These are phyloP conservation scores for Drosophila borborema DNA, from an alignment of 2,888 invertebrate genomes.

Conservation along the genomic window DNA sequence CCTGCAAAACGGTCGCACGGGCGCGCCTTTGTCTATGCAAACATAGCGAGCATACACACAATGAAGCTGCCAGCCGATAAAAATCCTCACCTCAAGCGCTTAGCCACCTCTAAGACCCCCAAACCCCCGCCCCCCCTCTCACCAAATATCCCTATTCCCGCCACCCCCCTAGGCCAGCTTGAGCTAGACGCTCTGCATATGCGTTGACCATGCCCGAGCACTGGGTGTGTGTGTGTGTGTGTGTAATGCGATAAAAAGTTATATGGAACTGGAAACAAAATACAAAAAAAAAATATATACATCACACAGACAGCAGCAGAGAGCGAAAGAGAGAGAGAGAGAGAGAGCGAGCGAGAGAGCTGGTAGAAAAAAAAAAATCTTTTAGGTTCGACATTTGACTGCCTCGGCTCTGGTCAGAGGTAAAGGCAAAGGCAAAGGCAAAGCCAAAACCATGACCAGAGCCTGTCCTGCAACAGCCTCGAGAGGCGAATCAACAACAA, in stretches of 20 bases:
- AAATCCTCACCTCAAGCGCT: constrained; percentile 61
- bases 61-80: constrained; percentile 67
- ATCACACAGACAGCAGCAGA: constrained; percentile 9
- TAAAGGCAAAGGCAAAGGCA: constrained; percentile 39
- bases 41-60: constrained; percentile 38
- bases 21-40: constrained; percentile 63
- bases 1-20: constrained; percentile 10
- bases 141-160: neutral
- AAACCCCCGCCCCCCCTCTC: constrained; percentile 1
- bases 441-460: constrained; percentile 31
- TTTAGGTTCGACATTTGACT: constrained; percentile 75
- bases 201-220: constrained; percentile 38
- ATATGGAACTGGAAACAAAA: constrained; percentile 44
- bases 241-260: constrained; percentile 64
- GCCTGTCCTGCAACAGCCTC: constrained; percentile 53
- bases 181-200: constrained; percentile 45
- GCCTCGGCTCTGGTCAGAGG: constrained; percentile 51
- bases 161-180: neutral
- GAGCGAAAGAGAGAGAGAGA: constrained; percentile 8
- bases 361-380: constrained; percentile 45
- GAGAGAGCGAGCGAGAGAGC: neutral
- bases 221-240: constrained; percentile 6
- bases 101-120: neutral
- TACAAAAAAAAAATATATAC: constrained; percentile 1
- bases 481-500: constrained; percentile 40